Evolutionary conservation across 2,797 vertebrate genomes (phyloP).

Genomic region (Anabas testudineus): DNA sequence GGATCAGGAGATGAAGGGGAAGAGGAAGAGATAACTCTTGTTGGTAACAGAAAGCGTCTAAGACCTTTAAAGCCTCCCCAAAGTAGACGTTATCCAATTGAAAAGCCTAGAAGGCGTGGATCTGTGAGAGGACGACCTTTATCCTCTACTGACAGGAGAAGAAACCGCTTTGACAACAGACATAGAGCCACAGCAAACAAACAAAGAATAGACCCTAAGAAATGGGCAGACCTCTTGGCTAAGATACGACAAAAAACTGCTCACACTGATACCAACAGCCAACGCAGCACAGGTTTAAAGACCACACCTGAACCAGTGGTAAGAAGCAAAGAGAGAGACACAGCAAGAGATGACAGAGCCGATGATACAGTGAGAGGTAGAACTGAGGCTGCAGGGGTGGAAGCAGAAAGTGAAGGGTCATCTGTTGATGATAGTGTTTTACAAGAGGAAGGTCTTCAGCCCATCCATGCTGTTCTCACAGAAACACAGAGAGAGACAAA

Average conservation of each 20-base stretch:
- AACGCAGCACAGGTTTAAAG: conserved; percentile 30
- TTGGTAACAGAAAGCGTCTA: conserved; percentile 26
- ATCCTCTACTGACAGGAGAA: conserved; percentile 80
- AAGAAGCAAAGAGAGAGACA: conserved; percentile 19
- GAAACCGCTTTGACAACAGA: conserved; percentile 85
- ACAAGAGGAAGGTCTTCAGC: conserved; percentile 74
- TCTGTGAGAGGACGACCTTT: conserved; percentile 44
- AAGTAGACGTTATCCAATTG: conserved; percentile 51
- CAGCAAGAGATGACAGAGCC: conserved; percentile 14
- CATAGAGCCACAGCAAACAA: conserved; percentile 85
- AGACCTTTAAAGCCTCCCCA: conserved; percentile 31
- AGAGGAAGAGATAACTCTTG: conserved; percentile 23
- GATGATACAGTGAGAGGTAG: conserved; percentile 18
- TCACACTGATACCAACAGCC: conserved; percentile 58
- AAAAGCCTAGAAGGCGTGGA: conserved; percentile 57
- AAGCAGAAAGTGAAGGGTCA: conserved; percentile 80
- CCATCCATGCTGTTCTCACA: conserved; percentile 49
- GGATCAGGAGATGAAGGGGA: conserved; percentile 85
- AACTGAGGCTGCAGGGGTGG: conserved; percentile 16
- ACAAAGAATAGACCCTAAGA: conserved; percentile 91
- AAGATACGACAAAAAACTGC: conserved; percentile 90
- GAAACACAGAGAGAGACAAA: conserved; percentile 45
- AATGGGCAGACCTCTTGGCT: conserved; percentile 93
- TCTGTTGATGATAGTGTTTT: conserved; percentile 78
- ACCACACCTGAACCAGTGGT: conserved; percentile 33